Base-by-base conservation (phyloP, 2,797 vertebrate genomes). In the Alcedo atthis region DNA sequence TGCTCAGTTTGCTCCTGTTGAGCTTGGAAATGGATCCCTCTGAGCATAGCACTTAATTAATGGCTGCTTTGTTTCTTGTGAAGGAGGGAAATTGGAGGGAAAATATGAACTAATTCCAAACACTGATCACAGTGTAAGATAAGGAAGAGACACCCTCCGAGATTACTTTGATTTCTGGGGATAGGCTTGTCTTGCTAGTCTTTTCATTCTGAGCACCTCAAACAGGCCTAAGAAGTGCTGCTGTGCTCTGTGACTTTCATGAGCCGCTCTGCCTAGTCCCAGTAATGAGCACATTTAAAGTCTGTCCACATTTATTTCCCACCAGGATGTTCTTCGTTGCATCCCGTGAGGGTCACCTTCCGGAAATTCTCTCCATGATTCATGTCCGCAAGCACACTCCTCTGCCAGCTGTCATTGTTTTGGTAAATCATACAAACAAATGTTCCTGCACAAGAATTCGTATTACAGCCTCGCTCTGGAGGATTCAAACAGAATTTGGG, bases 331-430 rank as follows among this genome's bases (percentile, higher is more conserved):
- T 99, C 96, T 99, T 97, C 10, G 99, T 99, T 79, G 99, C 99
- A 4, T 99, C 99, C 61, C 99, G 99, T 66, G 99, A 99, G 98
- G 98, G 99, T 96, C 99, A 99, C 88, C 99, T 99, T 94, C 99
- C 99, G 8, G 98, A 99, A 96, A 98, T 99, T 91, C 97, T 99
- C 92, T 99, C 99, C 87, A 99, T 99, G 99, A 98, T 99, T 97
- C 99, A 99, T 75, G 92, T 99, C 92, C 98, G 97, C 90, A 98
- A 98, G 97, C 98, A 99, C 96, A 99, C 99, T 81, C 99, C 99
- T 78, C 95, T 99, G 94, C 97, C 99, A 96, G 99, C 99, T 96
- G 99, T 99, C 95, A 97, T 99, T 95, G 96, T 99, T 91, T 97
- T 99, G 99, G 99, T 99, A 97, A 98, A 98, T 96, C 96, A 93